Evolutionary conservation across 2,888 invertebrate species (phyloP), one percentile per base, ranked within the genome.

Genomic region (Rhimphoctona megacephalus): DNA sequence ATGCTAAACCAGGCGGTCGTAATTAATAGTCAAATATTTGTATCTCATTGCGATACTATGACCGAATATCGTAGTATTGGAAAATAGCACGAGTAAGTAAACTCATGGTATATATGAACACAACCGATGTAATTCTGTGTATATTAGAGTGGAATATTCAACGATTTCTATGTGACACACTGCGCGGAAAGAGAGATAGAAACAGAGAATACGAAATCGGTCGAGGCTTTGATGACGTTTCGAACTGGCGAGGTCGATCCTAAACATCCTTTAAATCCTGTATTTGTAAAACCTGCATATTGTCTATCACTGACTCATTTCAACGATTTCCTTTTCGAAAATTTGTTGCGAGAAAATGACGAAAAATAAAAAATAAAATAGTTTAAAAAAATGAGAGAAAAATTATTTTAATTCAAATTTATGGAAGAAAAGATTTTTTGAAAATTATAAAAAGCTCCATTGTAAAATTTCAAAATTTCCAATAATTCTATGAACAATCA

Each of bases 21-120:
- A n/a, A 81, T 66, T 43, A 73, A 73, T 81, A 66, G 73, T 81
- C 73, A 81, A 73, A 81, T 39, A 73, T 73, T 72, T 66, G 73
- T 36, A 66, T 73, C 9, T 54, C 39, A 39, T 39, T 66, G 39
- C 43, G 36, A 36, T n/a, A 33, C 57, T 25, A 49, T 2, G 19
- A 57, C 19, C 22, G 36, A 66, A 22, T 66, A 52, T 52, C 67
- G 77, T 43, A 19, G 64, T n/a, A 33, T 17, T 33, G 30, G 80
- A 25, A 49, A 49, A 54, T 66, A 25, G 36, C 39, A n/a, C 36
- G 57, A 49, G 8, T 52, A 22, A 36, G 72, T 72, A 81, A 73
- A 73, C 52, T n/a, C 49, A 25, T 73, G 2, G 52, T 52, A 14
- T 66, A 39, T 14, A 33, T 14, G 30, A 30, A 14, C 7, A 61